Evolutionary conservation across 2,888 invertebrate species (phyloP), one percentile per base, ranked within the genome.

Genomic region (Drosophila anomelani): DNA sequence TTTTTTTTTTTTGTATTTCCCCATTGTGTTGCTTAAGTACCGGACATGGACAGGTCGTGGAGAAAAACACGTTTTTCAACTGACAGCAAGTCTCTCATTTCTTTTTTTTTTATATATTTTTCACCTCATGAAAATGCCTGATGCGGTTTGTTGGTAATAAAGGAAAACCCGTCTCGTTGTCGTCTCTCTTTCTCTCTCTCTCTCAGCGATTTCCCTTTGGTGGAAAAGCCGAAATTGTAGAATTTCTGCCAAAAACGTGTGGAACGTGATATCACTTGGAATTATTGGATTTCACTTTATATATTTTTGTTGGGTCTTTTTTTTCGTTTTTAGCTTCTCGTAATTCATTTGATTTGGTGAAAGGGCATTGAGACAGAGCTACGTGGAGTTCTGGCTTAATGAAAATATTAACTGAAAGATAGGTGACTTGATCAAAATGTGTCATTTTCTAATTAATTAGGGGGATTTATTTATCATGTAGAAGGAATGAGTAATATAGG

Each of bases 21-120:
- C 55, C 77, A 85, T 77, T 79, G 85, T 79, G 85, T 83, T 83
- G 70, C 69, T 79, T 74, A 79, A 83, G 78, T 76, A 81, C 84
- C 86, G 81, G 84, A 86, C 86, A 84, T 81, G 78, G 84, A 86
- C 84, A 81, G 79, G 78, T 81, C 81, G 78, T 74, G 51, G 61
- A 74, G 73, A 68, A 57, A 83, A 83, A 83, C 83, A 84, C 80
- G 83, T 83, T 83, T 83, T 43, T 55, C 57, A 17, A 57, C 68
- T 64, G 34, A 15, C 15, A 51, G 34, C 51, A 36, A 51, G 51
- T 36, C 51, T 51, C 51, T 51, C 20, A 53, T 47, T 58, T 58
- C 29, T 38, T 32, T 29, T 17, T 26, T 20, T 34, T 17, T 26
- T 38, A 43, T 49, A 29, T 15, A 34, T 36, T 66, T 57, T 58